Evolutionary conservation across 1,140 invertebrate genomes (phyloP), one percentile per base, ranked within the genome.

Genomic region (Diorhabda elongata): DNA sequence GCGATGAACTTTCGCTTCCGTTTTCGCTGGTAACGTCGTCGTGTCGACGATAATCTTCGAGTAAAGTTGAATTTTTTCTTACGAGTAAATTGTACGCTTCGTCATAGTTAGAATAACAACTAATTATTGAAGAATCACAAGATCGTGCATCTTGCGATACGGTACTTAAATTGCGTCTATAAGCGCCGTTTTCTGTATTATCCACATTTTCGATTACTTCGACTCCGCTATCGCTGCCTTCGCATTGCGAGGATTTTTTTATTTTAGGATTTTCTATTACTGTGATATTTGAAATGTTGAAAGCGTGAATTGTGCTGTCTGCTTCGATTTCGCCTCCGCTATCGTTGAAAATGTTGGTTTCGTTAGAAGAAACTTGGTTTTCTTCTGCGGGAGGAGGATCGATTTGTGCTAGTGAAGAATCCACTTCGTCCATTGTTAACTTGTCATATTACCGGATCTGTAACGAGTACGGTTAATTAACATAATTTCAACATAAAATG

Each of bases 211-310:
- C 88, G 45, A 88, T 87, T 6, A 88, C 84, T 75, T 92, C 91
- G 2, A 92, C 89, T 1, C 91, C 91, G 74, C 91, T 92, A 76
- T 92, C 91, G 75, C 90, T 92, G 44, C 90, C 91, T 67, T 91
- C 89, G 68, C 84, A 79, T 2, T 73, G 68, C 8, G 47, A 57
- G n/a, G 58, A 26, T 66, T 67, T 68, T 47, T 70, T 71, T 5
- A 67, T 63, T 8, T 44, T 41, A 41, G 26, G 60, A 5, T 72
- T 59, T 68, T 79, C 78, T 59, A 79, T 77, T 3, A 79, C 76
- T 5, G 78, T 79, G 7, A 75, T 65, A 64, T 78, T 76, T 8
- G 74, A 71, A 3, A 69, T 43, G 47, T 72, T 73, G 69, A 79
- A 79, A 60, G 67, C 75, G 66, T 78, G 74, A 42, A 79, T 76